Evolutionary conservation across 1,140 invertebrate genomes (phyloP).

Genomic region (Macrobrachium nipponense): DNA sequence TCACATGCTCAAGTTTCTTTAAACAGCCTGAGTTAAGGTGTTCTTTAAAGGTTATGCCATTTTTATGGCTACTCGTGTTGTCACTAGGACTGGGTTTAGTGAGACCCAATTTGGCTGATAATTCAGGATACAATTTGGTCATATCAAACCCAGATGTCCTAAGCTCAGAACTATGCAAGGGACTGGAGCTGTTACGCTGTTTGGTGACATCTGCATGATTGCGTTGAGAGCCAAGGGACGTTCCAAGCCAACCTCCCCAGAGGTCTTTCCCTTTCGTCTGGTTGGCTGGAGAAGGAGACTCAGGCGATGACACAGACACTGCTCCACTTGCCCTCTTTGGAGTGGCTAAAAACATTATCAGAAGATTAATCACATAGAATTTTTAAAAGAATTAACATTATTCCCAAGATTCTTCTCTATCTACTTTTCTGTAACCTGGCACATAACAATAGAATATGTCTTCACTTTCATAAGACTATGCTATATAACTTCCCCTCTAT

Average conservation of each 20-base stretch:
- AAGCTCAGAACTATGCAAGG: constrained; percentile 50
- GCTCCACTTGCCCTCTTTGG: constrained; percentile 41
- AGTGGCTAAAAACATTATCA: constrained; percentile 24
- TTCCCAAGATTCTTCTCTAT: too few relatives aligned
- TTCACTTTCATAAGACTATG: too few relatives aligned
- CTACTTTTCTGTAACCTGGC: too few relatives aligned
- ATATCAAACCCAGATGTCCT: constrained; percentile 53
- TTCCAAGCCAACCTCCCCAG: constrained; percentile 51
- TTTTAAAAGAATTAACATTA: not conserved
- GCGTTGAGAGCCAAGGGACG: constrained; percentile 42
- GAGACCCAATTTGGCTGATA: constrained; percentile 51
- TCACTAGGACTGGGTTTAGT: constrained; percentile 46
- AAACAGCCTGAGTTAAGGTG: constrained; percentile 43
- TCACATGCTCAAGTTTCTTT: constrained; percentile 47
- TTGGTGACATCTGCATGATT: constrained; percentile 24
- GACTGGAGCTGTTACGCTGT: constrained; percentile 40
- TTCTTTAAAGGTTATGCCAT: constrained; percentile 51
- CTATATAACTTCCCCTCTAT: too few relatives aligned
- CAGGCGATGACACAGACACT: constrained; percentile 12
- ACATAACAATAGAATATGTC: too few relatives aligned
- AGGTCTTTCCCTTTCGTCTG: constrained; percentile 36
- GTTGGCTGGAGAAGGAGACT: constrained; percentile 9
- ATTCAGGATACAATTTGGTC: constrained; percentile 54
- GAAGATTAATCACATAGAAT: not conserved
- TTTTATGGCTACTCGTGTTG: constrained; percentile 39